These are phyloP conservation scores for Dendrophyllia cribrosa DNA, from an alignment of 64 coral and sea anemone genomes.

Conservation along the genomic window DNA sequence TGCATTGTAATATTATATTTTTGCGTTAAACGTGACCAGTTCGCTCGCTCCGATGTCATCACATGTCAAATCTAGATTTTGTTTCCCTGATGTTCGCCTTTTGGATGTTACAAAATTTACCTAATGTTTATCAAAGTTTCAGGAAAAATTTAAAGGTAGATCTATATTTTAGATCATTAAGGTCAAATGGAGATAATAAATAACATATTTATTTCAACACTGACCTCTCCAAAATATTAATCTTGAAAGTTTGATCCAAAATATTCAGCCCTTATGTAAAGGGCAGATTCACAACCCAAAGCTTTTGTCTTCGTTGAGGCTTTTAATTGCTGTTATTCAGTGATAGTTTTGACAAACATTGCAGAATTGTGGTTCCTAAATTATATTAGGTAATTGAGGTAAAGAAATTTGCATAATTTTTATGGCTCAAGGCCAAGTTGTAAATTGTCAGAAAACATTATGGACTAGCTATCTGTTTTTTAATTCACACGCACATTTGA, in stretches of 20 bases:
- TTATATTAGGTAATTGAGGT: background rate
- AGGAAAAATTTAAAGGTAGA: background rate
- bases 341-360: background rate
- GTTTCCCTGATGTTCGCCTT: constrained; percentile 4
- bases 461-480: background rate
- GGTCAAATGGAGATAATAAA: background rate
- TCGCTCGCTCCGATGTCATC: constrained; percentile 8
- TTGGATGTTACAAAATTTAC: no score
- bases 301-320: background rate
- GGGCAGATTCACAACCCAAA: background rate
- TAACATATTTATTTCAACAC: background rate
- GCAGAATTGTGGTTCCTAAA: background rate
- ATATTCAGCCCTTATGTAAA: background rate
- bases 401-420: constrained; percentile 4
- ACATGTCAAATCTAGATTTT: constrained; percentile 8
- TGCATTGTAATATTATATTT: constrained; percentile 8
- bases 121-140: background rate
- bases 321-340: background rate
- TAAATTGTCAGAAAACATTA: background rate
- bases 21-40: constrained; percentile 1
- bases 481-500: no score
- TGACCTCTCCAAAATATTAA: background rate
- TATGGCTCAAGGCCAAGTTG: constrained; percentile 3
- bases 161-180: background rate
- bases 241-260: background rate